Evolutionary conservation across 2,113 vertebrate genomes (phyloP).

Genomic region (Sakesphorus luctuosus): DNA sequence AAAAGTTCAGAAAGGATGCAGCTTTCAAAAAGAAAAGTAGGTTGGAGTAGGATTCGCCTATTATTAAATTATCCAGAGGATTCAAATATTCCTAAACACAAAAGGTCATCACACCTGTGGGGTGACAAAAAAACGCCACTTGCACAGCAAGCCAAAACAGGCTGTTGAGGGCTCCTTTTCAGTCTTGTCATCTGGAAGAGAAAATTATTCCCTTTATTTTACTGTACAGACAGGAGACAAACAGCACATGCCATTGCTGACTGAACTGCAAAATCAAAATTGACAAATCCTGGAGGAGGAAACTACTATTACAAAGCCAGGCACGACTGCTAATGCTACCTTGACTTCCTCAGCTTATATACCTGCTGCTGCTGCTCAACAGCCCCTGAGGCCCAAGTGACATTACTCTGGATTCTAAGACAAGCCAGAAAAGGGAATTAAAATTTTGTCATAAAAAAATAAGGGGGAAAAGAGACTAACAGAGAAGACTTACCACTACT

Average conservation of each 20-base stretch:
- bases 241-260: conserved; percentile 52
- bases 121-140: not conserved
- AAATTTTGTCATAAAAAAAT: conserved; percentile 24
- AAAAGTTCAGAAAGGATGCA: not conserved
- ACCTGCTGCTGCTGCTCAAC: conserved; percentile 21
- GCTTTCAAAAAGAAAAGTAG: not conserved
- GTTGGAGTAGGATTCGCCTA: not conserved
- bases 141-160: not conserved
- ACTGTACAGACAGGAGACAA: conserved; percentile 68
- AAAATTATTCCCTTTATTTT: conserved; percentile 73
- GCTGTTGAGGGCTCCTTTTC: conserved; percentile 36
- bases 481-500: not conserved
- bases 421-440: conserved; percentile 25
- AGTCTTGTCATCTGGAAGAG: conserved; percentile 58
- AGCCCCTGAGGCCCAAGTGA: conserved; percentile 25
- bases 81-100: not conserved
- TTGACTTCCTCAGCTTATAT: conserved; percentile 20
- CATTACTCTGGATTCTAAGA: conserved; percentile 43
- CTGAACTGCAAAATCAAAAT: conserved; percentile 74
- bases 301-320: conserved; percentile 47
- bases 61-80: not conserved
- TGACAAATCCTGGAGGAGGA: conserved; percentile 71
- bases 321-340: not conserved
- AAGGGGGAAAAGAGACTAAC: not conserved
- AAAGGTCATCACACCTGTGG: not conserved